These are phyloP conservation scores for Cyaniris semiargus DNA, from an alignment of 2,888 invertebrate species.

Conservation along the genomic window DNA sequence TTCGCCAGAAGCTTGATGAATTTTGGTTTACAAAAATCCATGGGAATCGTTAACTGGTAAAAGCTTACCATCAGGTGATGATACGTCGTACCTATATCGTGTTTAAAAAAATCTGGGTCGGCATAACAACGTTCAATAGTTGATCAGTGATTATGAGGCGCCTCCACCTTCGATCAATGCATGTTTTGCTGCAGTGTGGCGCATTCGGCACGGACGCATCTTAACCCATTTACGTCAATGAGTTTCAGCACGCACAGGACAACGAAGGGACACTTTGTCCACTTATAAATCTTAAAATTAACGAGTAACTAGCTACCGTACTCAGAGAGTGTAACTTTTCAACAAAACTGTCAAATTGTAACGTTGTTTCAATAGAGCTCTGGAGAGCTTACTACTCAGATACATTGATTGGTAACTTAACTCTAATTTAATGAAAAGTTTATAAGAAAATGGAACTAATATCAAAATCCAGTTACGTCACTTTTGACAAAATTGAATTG, in stretches of 20 bases:
- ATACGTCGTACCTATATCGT: neutral
- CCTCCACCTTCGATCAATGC: constrained; percentile 19
- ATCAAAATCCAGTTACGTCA: too few species aligned
- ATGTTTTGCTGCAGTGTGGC: constrained; percentile 11
- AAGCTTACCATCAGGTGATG: neutral
- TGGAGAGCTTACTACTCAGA: too few species aligned
- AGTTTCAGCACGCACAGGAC: constrained; percentile 9
- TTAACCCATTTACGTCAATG: neutral
- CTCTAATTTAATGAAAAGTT: too few species aligned
- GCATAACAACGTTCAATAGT: constrained; percentile 4
- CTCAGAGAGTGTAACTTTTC: too few species aligned
- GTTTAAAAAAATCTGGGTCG: neutral
- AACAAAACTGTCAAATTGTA: too few species aligned
- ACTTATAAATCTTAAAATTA: neutral
- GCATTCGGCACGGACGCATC: constrained; percentile 4
- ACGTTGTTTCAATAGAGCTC: too few species aligned
- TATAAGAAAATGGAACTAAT: too few species aligned
- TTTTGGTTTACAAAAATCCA: too few species aligned
- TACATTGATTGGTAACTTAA: too few species aligned
- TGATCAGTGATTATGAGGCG: constrained; percentile 16
- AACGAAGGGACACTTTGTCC: neutral
- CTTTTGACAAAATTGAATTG: too few species aligned
- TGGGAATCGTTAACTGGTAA: too few species aligned
- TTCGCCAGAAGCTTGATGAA: too few species aligned
- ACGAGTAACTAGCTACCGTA: neutral